Evolutionary conservation across 2,888 invertebrate species (phyloP), one percentile per base, ranked within the genome.

Genomic region (Brenthis daphne): DNA sequence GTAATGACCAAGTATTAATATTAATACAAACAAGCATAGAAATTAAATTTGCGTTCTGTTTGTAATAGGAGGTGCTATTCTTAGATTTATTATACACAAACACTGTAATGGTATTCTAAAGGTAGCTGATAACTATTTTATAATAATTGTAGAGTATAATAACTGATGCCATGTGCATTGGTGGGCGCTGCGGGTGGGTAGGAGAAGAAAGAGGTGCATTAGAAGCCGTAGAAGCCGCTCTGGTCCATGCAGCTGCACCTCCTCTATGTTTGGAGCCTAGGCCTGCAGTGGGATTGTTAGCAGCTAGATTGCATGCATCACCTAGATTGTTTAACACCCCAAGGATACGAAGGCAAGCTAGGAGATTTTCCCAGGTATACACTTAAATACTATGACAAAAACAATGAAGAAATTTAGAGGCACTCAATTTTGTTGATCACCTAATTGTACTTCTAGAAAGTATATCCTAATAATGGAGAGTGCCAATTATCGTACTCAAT

Each of bases 221-320:
- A 12, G 91, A 91, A 66, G 90, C 90, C 63, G 88, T 98, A 68
- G 99, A 99, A 86, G 97, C 97, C 73, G 96, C 97, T 77, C 86
- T 99, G 71, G 95, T 98, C 53, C 94, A 97, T 80, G 97, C 97
- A 14, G 97, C 97, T 5, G 95, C 97, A 73, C 97, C 97, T 14
- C 97, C 97, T 6, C 90, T 99, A 50, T 98, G 98, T 85, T 93
- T 99, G 64, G 98, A 98, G 88, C 98, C 98, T 4, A 95, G 96
- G 79, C 97, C 97, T 3, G 94, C 96, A 37, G 96, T 98, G 55
- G 96, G 96, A 43, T 88, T 96, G 63, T 93, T 96, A 68, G 95
- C 96, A 47, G 96, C 97, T 64, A 94, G 95, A 76, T 86, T 97
- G 55, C 96, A 97, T 81, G 96, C 96, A 76, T 94, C 96, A 64